Conservation (phyloP, 1,140 invertebrate species). For the Drosophila neocordata region DNA sequence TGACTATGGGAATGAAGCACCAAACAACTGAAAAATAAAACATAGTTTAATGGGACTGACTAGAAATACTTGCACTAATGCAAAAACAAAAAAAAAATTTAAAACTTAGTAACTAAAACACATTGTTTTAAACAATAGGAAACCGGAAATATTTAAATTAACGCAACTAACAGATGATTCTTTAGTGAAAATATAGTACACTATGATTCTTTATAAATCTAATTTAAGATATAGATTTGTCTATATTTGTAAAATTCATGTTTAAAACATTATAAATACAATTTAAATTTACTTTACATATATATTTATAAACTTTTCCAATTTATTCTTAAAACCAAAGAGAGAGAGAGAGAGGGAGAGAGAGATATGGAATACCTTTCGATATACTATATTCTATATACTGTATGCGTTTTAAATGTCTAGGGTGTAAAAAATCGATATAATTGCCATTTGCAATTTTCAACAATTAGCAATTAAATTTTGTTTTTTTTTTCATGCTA, state of each 20-base stretch:
- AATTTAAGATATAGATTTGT: background rate
- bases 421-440: conserved; percentile 56
- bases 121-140: background rate
- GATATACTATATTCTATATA: background rate
- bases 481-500: conserved; percentile 18
- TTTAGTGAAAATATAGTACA: background rate
- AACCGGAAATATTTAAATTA: background rate
- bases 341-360: background rate
- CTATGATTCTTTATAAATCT: background rate
- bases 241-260: too few species aligned
- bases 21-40: conserved; percentile 37
- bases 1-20: conserved; percentile 35
- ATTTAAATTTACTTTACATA: background rate
- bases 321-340: too few species aligned
- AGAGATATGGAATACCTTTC: too few species aligned
- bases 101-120: background rate
- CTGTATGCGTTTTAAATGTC: background rate
- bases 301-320: background rate
- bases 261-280: background rate
- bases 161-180: background rate
- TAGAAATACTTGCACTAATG: conserved; percentile 38
- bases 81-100: conserved; percentile 20
- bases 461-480: conserved; percentile 67
- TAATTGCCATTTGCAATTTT: conserved; percentile 62
- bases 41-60: conserved; percentile 16